Percentiles rank a stretch among this genome's conserved stretches.
These are phyloP conservation scores for Rhynchomys soricoides DNA, from an alignment of 2,113 vertebrate species.

Conservation along the genomic window DNA sequence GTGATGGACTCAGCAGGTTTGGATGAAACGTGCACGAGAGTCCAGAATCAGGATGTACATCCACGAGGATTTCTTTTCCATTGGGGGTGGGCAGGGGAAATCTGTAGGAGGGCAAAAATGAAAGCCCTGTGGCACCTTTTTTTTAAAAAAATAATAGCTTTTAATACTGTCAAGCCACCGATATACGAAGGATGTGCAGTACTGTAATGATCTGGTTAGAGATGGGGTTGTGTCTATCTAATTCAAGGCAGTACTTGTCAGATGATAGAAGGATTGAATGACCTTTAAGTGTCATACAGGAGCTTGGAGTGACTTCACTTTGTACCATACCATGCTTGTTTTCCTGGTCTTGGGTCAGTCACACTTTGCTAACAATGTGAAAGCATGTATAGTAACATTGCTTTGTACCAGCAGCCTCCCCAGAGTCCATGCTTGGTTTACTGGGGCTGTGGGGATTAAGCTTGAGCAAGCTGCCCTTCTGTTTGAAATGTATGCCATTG, in stretches of 20 bases:
- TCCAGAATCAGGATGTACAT: constrained; percentile 64
- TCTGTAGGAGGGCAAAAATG: constrained; percentile 58
- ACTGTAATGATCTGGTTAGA: constrained; percentile 68
- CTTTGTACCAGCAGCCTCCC: constrained; percentile 69
- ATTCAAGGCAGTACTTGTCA: constrained; percentile 68
- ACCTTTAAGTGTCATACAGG: constrained; percentile 46
- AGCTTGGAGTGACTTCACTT: constrained; percentile 34
- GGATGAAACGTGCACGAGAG: constrained; percentile 58
- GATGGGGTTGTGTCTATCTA: constrained; percentile 75
- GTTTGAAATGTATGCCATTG: constrained; percentile 83
- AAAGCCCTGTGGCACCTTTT: constrained; percentile 54
- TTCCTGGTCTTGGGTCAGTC: constrained; percentile 44
- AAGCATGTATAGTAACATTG: constrained; percentile 53
- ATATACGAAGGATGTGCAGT: constrained; percentile 48
- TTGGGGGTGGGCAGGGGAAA: not conserved
- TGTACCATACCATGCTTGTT: constrained; percentile 63
- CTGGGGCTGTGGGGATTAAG: constrained; percentile 67
- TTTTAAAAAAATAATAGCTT: constrained; percentile 72
- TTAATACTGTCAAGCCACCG: constrained; percentile 69
- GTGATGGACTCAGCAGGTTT: constrained; percentile 67
- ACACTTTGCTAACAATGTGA: constrained; percentile 9
- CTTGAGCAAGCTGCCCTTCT: constrained; percentile 67
- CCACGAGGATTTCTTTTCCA: not conserved
- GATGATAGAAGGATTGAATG: constrained; percentile 66
- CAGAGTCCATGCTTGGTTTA: constrained; percentile 70